A percentile compares a stretch with the other conserved stretches of the same genome.
phyloP scores from a whole-genome alignment of 2,797 vertebrate genomes.

The Melanotaenia parkinsoni region DNA sequence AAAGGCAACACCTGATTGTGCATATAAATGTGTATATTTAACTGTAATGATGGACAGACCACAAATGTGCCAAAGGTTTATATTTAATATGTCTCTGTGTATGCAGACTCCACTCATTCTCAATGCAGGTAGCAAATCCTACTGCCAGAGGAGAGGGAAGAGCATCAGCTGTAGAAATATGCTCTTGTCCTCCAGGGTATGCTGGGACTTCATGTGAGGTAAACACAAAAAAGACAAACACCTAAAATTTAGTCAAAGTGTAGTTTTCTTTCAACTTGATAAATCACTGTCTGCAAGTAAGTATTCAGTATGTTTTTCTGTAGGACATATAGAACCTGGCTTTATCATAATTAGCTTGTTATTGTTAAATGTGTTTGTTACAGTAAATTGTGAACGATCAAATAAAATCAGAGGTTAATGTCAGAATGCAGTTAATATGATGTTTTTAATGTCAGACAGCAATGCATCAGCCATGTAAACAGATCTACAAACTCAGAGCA shows the following conservation, averaged over 20 bases:
- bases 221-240: conserved; percentile 42
- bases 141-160: conserved; percentile 61
- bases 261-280: no score
- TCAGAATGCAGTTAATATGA: not conserved
- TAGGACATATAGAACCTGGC: no score
- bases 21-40: not conserved
- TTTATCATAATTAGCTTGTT: no score
- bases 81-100: conserved; percentile 8
- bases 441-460: conserved; percentile 2
- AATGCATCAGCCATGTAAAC: not conserved
- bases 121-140: conserved; percentile 70
- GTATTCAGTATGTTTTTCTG: no score
- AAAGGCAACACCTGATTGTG: conserved; percentile 16
- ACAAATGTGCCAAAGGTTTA: not conserved
- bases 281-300: no score
- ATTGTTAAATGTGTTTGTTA: not conserved
- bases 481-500: conserved; percentile 7
- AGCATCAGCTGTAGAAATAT: conserved; percentile 89
- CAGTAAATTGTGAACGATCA: not conserved
- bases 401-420: not conserved
- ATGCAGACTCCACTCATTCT: conserved; percentile 72
- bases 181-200: conserved; percentile 90
- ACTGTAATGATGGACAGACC: not conserved
- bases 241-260: not conserved
- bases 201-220: conserved; percentile 95